phyloP scores from a whole-genome alignment of 2,888 invertebrate species.

The Zaprionus lineosus region DNA sequence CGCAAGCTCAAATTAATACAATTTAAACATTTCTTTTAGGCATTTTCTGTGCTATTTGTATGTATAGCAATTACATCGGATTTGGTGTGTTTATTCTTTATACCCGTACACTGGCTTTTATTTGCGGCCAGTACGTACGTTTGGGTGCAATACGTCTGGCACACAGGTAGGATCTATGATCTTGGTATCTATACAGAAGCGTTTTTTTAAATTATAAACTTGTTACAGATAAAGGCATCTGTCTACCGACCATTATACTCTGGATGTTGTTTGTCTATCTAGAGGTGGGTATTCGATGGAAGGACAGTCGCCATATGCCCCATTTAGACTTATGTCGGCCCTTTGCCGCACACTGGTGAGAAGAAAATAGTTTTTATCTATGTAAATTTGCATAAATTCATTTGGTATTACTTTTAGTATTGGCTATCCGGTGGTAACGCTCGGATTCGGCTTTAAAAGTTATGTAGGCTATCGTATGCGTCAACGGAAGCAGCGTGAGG shows the following conservation, averaged over 20 bases:
- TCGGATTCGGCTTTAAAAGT: conserved; percentile 97
- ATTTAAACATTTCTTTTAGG: conserved; percentile 84
- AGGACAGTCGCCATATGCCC: conserved; percentile 91
- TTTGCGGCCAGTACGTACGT: conserved; percentile 99
- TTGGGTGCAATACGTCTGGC: conserved; percentile 99
- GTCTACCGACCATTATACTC: conserved; percentile 95
- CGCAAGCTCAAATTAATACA: background rate
- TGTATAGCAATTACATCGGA: conserved; percentile 98
- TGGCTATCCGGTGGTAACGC: conserved; percentile 96
- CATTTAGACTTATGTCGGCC: conserved; percentile 96
- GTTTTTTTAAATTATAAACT: conserved; percentile 41
- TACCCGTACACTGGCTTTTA: conserved; percentile 98
- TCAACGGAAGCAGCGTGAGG: conserved; percentile 94
- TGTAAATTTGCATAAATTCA: too few relatives aligned
- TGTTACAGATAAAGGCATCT: conserved; percentile 92
- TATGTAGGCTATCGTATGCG: conserved; percentile 95
- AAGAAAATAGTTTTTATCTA: too few relatives aligned
- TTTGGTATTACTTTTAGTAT: too few relatives aligned
- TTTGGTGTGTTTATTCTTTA: conserved; percentile 99
- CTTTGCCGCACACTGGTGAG: conserved; percentile 97
- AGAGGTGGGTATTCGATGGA: conserved; percentile 94
- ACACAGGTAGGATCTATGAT: conserved; percentile 87
- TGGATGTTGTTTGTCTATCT: conserved; percentile 97
- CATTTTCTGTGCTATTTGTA: conserved; percentile 98
- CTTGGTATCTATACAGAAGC: background rate